phyloP scores from a whole-genome alignment of 1,140 invertebrate species.

The Idris sp. region DNA sequence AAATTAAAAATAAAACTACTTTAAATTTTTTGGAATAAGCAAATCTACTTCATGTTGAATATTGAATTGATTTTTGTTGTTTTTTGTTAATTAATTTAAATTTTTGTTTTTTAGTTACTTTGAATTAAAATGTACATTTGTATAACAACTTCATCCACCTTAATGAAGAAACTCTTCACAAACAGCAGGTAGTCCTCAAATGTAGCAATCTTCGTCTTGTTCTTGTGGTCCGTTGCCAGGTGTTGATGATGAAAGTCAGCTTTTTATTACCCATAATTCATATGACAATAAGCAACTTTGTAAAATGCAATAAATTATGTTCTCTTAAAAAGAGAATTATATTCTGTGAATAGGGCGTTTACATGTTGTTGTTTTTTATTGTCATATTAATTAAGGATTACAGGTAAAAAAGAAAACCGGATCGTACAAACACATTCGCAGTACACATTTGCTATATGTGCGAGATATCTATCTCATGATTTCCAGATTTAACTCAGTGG shows the following conservation, averaged over 20 bases:
- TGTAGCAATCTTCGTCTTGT: neutral
- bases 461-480: constrained; percentile 40
- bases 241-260: constrained; percentile 7
- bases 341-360: neutral
- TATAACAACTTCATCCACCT: constrained; percentile 23
- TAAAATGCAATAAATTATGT: neutral
- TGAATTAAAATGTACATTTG: constrained; percentile 22
- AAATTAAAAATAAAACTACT: too few species aligned
- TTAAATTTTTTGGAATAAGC: too few species aligned
- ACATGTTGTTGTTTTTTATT: constrained; percentile 10
- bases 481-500: constrained; percentile 24
- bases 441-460: constrained; percentile 25
- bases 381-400: constrained; percentile 23
- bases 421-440: constrained; percentile 6
- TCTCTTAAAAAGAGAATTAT: neutral
- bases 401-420: constrained; percentile 8
- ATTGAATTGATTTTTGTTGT: too few species aligned
- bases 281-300: constrained; percentile 6
- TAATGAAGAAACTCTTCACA: constrained; percentile 13
- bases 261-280: constrained; percentile 15
- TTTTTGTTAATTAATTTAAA: too few species aligned
- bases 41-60: too few species aligned
- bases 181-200: neutral
- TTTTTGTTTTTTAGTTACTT: constrained; percentile 2
- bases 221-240: neutral